These are phyloP conservation scores for Nasua narica DNA, from an alignment of 2,797 vertebrate species.

Conservation along the genomic window DNA sequence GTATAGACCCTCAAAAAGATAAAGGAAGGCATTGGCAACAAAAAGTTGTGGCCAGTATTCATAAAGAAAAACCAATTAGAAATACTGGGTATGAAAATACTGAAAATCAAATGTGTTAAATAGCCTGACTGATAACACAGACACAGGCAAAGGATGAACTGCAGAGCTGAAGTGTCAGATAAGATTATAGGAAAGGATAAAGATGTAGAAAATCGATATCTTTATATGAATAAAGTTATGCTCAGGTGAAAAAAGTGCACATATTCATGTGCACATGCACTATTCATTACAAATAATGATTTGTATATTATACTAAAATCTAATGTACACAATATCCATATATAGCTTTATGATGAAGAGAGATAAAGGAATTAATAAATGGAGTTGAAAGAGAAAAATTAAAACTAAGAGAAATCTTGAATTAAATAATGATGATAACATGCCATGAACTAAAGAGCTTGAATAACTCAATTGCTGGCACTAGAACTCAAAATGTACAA, in stretches of 20 bases:
- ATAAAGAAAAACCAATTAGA: background rate
- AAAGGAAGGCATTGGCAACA: background rate
- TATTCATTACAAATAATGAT: background rate
- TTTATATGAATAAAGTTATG: background rate
- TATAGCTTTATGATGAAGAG: background rate
- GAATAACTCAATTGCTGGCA: background rate
- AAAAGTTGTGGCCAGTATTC: background rate
- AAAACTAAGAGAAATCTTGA: background rate
- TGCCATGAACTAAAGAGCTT: background rate
- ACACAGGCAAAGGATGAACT: background rate
- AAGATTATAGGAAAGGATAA: background rate
- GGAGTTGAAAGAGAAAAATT: background rate
- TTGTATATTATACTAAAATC: background rate
- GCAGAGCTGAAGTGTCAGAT: background rate
- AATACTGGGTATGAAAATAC: background rate
- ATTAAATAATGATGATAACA: background rate
- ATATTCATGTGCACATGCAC: no score
- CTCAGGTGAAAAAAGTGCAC: background rate
- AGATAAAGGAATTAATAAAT: background rate
- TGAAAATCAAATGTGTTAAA: background rate
- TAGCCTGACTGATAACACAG: background rate
- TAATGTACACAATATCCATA: background rate
- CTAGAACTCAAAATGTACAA: background rate
- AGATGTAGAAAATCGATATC: background rate
- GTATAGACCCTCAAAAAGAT: background rate